Conservation (phyloP, 2,113 vertebrate genomes). For the Aplodontia rufa region DNA sequence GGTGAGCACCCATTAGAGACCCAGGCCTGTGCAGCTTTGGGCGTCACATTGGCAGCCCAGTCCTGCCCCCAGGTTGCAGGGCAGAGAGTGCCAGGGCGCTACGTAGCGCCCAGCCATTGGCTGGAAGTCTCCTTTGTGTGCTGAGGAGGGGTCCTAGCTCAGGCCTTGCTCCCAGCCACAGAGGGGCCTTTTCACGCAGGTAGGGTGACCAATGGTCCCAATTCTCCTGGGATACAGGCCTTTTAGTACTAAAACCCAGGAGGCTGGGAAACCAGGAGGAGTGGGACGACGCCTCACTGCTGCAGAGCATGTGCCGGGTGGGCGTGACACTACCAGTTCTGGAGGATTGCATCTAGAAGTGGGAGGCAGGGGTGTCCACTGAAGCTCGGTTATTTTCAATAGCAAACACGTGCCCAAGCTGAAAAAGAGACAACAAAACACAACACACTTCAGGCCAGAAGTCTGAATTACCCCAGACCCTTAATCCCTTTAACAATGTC, state of each 20-base stretch:
- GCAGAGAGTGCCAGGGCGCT: not conserved
- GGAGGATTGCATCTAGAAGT: not conserved
- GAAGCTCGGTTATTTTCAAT: constrained; percentile 31
- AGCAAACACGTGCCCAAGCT: not conserved
- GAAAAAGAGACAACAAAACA: constrained; percentile 6
- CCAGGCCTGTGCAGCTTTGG: not conserved
- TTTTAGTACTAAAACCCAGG: not conserved
- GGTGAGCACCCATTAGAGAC: not conserved
- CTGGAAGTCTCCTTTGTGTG: not conserved
- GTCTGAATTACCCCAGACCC: not conserved
- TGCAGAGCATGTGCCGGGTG: not conserved
- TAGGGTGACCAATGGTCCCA: not conserved
- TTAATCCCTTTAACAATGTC: not conserved
- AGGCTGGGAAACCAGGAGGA: not conserved
- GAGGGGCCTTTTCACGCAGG: not conserved
- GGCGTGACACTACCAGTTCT: not conserved
- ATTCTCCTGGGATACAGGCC: too few species aligned
- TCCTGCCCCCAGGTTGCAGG: not conserved
- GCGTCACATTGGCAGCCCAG: too few species aligned
- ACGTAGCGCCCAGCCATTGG: too few species aligned
- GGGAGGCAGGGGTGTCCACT: not conserved
- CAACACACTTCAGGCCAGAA: not conserved
- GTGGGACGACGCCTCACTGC: not conserved
- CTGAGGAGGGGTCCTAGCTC: not conserved
- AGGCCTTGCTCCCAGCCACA: not conserved